Conservation (phyloP, 2,797 vertebrate species). For the Spinus pinus region DNA sequence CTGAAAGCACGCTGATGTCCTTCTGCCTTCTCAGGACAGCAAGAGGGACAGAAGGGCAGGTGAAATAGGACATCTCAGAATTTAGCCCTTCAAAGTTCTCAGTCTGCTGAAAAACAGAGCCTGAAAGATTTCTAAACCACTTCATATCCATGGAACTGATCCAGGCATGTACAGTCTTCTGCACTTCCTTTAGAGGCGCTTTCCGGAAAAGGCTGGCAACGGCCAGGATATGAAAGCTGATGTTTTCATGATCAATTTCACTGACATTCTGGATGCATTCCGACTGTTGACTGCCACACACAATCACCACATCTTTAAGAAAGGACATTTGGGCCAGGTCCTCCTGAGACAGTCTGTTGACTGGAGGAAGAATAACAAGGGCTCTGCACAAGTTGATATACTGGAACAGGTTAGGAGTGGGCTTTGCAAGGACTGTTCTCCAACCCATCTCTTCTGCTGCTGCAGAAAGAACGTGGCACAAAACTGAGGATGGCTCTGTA, state of each 20-base stretch:
- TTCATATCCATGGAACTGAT: constrained; percentile 72
- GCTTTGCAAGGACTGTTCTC: constrained; percentile 10
- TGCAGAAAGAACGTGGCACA: constrained; percentile 38
- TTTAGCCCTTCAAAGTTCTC: not conserved
- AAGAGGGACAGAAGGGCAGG: constrained; percentile 66
- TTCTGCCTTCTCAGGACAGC: constrained; percentile 61
- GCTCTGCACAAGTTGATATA: constrained; percentile 51
- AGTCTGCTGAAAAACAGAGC: constrained; percentile 71
- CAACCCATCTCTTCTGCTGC: constrained; percentile 51
- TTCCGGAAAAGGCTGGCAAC: constrained; percentile 79
- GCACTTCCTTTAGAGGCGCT: constrained; percentile 72
- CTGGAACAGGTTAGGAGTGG: not conserved
- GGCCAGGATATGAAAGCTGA: constrained; percentile 72
- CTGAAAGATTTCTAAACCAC: constrained; percentile 51
- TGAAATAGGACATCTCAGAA: constrained; percentile 73
- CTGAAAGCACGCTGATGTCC: constrained; percentile 31
- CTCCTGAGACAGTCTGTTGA: constrained; percentile 35
- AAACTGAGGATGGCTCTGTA: constrained; percentile 28
- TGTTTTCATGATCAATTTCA: constrained; percentile 56
- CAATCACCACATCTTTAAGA: constrained; percentile 75
- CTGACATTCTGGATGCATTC: constrained; percentile 2
- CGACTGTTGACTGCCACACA: constrained; percentile 63
- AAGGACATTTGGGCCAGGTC: constrained; percentile 2
- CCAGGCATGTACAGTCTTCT: constrained; percentile 73
- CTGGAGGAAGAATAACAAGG: constrained; percentile 79